Percentiles rank a stretch among this genome's conserved stretches.
phyloP scores from a whole-genome alignment of 2,888 invertebrate species.

The Lepidocyrtinus sp. region DNA sequence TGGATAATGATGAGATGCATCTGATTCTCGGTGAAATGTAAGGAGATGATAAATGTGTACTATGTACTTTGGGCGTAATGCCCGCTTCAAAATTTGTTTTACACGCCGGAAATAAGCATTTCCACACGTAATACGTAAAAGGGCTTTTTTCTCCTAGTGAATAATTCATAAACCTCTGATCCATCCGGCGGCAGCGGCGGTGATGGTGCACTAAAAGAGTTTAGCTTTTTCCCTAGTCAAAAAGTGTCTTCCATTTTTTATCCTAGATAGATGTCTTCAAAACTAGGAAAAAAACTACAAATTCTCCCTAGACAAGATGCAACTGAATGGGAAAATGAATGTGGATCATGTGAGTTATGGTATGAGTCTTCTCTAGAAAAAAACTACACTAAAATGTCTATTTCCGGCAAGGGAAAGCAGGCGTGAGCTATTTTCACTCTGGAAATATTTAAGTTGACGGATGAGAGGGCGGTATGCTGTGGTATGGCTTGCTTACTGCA shows the following conservation, averaged over 20 bases:
- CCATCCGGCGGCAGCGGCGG: constrained; percentile 21
- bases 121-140: constrained; percentile 53
- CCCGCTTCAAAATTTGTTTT: constrained; percentile 63
- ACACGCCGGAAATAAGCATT: constrained; percentile 59
- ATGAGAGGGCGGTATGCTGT: not conserved
- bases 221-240: not conserved
- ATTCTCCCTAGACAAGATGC: not conserved
- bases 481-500: constrained; percentile 25
- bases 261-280: constrained; percentile 9
- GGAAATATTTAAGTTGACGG: not conserved
- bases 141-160: constrained; percentile 39
- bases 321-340: not conserved
- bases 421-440: not conserved
- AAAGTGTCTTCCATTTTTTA: not conserved
- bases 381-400: no score
- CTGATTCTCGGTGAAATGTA: no score
- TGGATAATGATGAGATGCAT: no score
- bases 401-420: constrained; percentile 28
- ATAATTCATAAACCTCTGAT: constrained; percentile 57
- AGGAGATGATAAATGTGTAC: no score
- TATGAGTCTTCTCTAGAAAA: no score
- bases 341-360: constrained; percentile 43
- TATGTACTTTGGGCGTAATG: no score
- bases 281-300: not conserved
- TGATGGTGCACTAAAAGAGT: no score